Conservation (phyloP, 2,113 vertebrate genomes). For the Clarias macrocephalus region DNA sequence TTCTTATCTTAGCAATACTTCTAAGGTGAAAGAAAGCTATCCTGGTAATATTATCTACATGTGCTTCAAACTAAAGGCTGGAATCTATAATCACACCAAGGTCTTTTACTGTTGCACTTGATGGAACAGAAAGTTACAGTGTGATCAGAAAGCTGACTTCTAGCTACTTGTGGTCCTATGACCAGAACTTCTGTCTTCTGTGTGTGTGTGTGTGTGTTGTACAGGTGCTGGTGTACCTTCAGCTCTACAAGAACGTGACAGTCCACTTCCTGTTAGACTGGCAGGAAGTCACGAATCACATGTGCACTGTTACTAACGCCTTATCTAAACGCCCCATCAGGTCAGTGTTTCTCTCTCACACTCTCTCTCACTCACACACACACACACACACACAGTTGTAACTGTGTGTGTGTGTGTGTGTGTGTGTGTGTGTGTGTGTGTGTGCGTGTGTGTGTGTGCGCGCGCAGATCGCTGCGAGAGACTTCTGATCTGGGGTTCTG, state of each 20-base stretch:
- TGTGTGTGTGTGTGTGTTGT: conserved; percentile 22
- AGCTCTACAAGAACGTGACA: conserved; percentile 66
- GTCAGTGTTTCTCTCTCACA: conserved; percentile 57
- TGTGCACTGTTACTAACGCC: conserved; percentile 77
- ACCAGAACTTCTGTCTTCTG: no score
- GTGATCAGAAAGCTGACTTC: no score
- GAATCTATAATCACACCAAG: no score
- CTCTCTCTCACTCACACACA: neutral
- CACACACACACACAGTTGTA: no score
- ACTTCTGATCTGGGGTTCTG: conserved; percentile 77
- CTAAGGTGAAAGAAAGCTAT: no score
- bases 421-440: neutral
- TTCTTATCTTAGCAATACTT: no score
- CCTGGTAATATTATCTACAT: no score
- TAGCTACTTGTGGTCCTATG: no score
- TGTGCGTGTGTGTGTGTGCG: conserved; percentile 7
- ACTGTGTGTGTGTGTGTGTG: neutral
- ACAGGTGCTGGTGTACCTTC: conserved; percentile 76
- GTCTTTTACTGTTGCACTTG: no score
- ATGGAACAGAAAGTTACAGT: no score
- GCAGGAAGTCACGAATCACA: conserved; percentile 74
- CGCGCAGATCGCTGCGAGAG: conserved; percentile 68
- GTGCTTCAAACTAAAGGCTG: no score
- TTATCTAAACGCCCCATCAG: conserved; percentile 73
- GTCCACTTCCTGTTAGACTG: conserved; percentile 70